phyloP scores from a whole-genome alignment of 35 echinoderm and acorn worm genomes.

The Hemicentrotus pulcherrimus region DNA sequence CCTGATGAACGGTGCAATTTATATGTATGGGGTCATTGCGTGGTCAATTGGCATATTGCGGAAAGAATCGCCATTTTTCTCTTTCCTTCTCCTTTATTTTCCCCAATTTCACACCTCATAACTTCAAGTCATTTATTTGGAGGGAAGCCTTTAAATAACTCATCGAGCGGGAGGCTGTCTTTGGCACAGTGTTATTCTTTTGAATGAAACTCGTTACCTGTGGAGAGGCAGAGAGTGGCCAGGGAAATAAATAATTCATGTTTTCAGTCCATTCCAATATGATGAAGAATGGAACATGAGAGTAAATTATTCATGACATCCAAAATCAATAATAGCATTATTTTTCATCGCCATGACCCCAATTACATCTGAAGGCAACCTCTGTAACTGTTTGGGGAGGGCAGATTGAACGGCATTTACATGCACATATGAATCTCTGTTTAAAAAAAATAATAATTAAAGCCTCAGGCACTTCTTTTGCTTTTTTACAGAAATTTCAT shows the following conservation, averaged over 20 bases:
- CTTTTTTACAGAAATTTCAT: background rate
- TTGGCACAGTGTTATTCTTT: background rate
- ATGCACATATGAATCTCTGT: background rate
- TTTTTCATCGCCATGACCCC: background rate
- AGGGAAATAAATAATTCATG: background rate
- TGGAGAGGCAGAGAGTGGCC: background rate
- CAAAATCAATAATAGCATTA: conserved; percentile 1
- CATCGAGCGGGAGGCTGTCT: background rate
- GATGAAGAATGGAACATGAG: background rate
- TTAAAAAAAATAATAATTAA: background rate
- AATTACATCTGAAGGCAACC: background rate
- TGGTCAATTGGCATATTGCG: conserved; percentile 17
- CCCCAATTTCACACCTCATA: conserved; percentile 16
- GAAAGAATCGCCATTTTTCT: conserved; percentile 28
- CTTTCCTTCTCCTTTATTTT: background rate
- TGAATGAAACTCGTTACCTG: background rate
- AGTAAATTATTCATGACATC: background rate
- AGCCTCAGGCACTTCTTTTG: background rate
- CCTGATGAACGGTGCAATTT: background rate
- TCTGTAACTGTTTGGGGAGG: background rate
- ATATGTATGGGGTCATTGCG: conserved; percentile 22
- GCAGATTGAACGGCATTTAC: background rate
- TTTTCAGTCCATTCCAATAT: background rate
- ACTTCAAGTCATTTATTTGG: background rate
- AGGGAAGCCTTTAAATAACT: background rate